Evolutionary conservation across 2,888 invertebrate genomes (phyloP).

Genomic region (Dasypogon diadema): DNA sequence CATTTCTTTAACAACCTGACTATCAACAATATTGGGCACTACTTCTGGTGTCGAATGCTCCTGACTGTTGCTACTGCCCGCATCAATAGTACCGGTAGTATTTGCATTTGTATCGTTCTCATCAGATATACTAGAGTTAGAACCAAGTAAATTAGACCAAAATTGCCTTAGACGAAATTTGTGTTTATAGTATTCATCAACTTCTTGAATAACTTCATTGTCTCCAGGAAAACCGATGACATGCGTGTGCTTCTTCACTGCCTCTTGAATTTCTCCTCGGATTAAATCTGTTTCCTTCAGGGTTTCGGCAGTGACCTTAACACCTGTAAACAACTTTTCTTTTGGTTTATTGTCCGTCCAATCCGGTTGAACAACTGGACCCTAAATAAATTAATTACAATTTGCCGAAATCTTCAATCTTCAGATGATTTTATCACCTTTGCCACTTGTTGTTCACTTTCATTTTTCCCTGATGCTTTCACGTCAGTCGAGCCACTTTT

Average conservation of each 20-base stretch:
- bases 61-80: not conserved
- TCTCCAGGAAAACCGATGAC: conserved; percentile 53
- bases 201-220: conserved; percentile 53
- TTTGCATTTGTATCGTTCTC: not conserved
- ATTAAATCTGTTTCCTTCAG: conserved; percentile 61
- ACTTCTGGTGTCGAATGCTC: conserved; percentile 60
- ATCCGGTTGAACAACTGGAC: conserved; percentile 63
- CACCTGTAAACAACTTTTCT: conserved; percentile 56
- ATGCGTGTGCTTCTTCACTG: conserved; percentile 57
- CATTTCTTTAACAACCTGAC: conserved; percentile 54
- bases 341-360: conserved; percentile 61
- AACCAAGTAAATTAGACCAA: conserved; percentile 53
- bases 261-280: conserved; percentile 61
- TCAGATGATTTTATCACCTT: not conserved
- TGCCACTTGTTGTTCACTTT: not conserved
- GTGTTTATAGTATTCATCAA: conserved; percentile 54
- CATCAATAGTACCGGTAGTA: not conserved
- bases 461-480: not conserved
- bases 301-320: conserved; percentile 59
- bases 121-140: not conserved
- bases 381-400: conserved; percentile 50
- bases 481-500: too few species aligned
- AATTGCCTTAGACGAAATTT: conserved; percentile 53
- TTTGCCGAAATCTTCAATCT: not conserved
- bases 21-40: conserved; percentile 58